Base-by-base conservation (phyloP, 2,888 invertebrate genomes). In the Drosophila melanosoma region DNA sequence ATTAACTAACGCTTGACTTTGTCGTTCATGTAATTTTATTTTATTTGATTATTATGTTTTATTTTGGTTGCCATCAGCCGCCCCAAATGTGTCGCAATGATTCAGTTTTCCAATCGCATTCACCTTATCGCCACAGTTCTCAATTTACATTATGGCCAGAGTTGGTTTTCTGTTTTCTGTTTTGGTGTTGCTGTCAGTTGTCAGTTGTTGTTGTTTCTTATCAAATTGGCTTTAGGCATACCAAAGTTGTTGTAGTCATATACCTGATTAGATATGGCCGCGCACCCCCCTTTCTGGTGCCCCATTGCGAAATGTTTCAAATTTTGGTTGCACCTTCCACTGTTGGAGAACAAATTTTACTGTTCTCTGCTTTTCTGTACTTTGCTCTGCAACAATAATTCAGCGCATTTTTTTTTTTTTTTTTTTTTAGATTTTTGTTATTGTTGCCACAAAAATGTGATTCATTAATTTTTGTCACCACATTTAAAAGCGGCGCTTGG, bases 391-490 rank as follows among this genome's bases (percentile, higher is more conserved):
- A 36, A 51, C 42, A 52, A 58, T 64, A 76, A 66, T 58, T 70
- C 81, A 63, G 53, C 48, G 54, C 4, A 26, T 59, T 80, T 74
- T 74, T 66, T 45, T 8, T 74, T 66, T 45, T 8, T 74, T 66
- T 45, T 8, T n/a, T n/a, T 74, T 66, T 45, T 8, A 6, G 29
- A 29, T 12, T 54, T 80, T 74, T 35, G 15, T 54, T 80, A 70
- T 81, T 70, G 68, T 48, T 60, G 45, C 56, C 68, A 69, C 69
- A 73, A 81, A 77, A 87, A 91, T 83, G 89, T 92, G 90, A 79
- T 91, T 92, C 91, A 91, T 92, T 91, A 89, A 89, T 90, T 90
- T 83, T 83, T 85, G 79, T 77, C 82, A 74, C 72, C 74, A 82
- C 71, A 82, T 75, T 87, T 79, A 69, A 86, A 74, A 78, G 60